Evolutionary conservation across 2,113 vertebrate species (phyloP).

Genomic region (Cyprinodon brontotheroides): DNA sequence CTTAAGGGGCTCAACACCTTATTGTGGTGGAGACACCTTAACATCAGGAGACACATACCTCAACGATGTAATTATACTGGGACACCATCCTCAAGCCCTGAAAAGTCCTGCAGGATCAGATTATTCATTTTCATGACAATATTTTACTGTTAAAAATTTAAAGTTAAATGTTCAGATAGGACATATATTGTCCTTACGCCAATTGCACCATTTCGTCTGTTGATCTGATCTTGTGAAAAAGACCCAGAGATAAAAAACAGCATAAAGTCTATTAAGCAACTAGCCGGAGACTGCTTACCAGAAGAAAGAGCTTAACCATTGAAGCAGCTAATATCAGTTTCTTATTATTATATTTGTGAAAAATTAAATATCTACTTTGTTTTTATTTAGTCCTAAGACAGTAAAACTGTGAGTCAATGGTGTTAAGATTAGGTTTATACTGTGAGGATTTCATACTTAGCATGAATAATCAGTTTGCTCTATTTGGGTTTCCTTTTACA

Average conservation of each 20-base stretch:
- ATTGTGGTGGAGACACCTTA: conserved; percentile 15
- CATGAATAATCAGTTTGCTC: not conserved
- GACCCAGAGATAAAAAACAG: no score
- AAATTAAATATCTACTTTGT: not conserved
- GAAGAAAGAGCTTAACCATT: not conserved
- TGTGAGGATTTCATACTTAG: not conserved
- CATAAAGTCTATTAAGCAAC: no score
- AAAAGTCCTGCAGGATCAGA: not conserved
- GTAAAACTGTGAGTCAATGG: not conserved
- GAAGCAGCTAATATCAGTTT: not conserved
- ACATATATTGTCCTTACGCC: not conserved
- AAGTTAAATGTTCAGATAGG: not conserved
- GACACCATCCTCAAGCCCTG: conserved; percentile 7
- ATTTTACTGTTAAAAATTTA: not conserved
- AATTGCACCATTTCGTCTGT: no score
- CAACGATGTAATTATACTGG: not conserved
- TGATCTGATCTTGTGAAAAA: no score
- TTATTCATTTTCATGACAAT: not conserved
- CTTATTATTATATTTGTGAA: not conserved
- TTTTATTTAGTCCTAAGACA: not conserved
- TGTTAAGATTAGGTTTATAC: not conserved
- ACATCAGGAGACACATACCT: not conserved
- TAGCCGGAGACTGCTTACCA: no score
- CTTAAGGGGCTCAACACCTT: conserved; percentile 14
- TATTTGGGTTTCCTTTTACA: not conserved